Conservation (phyloP, 2,888 invertebrate species). For the Elaeidobius kamerunicus region DNA sequence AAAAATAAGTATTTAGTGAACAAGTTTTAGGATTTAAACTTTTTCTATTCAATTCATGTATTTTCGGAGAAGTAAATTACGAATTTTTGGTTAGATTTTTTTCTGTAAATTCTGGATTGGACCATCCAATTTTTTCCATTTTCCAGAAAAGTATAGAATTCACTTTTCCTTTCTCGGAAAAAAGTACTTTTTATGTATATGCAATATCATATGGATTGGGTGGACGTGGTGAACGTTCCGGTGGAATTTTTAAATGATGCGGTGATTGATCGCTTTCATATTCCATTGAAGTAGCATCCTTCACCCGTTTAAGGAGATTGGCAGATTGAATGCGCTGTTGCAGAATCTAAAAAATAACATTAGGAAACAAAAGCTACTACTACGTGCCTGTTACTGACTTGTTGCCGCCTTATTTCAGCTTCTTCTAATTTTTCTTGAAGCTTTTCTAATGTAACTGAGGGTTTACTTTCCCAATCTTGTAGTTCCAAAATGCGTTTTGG, state of each 20-base stretch:
- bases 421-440: slow-evolving; percentile 69
- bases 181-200: slow-evolving; percentile 18
- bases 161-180: too few relatives aligned
- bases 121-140: too few relatives aligned
- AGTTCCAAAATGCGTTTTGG: slow-evolving; percentile 66
- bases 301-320: slow-evolving; percentile 39
- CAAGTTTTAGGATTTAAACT: too few relatives aligned
- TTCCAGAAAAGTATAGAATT: background rate
- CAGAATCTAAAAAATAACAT: slow-evolving; percentile 32
- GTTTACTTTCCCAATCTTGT: slow-evolving; percentile 58
- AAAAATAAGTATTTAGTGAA: too few relatives aligned
- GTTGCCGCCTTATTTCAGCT: slow-evolving; percentile 66
- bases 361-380: background rate
- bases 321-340: slow-evolving; percentile 46
- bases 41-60: too few relatives aligned
- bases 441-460: slow-evolving; percentile 56
- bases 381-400: slow-evolving; percentile 47
- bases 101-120: too few relatives aligned
- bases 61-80: too few relatives aligned
- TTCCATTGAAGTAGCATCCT: slow-evolving; percentile 37
- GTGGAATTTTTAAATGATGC: slow-evolving; percentile 38
- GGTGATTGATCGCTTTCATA: slow-evolving; percentile 34
- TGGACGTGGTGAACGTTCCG: slow-evolving; percentile 28
- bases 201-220: slow-evolving; percentile 33
- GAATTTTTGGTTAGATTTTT: too few relatives aligned